Base-by-base conservation (phyloP, 1,140 invertebrate species). In the Laupala kohalensis region DNA sequence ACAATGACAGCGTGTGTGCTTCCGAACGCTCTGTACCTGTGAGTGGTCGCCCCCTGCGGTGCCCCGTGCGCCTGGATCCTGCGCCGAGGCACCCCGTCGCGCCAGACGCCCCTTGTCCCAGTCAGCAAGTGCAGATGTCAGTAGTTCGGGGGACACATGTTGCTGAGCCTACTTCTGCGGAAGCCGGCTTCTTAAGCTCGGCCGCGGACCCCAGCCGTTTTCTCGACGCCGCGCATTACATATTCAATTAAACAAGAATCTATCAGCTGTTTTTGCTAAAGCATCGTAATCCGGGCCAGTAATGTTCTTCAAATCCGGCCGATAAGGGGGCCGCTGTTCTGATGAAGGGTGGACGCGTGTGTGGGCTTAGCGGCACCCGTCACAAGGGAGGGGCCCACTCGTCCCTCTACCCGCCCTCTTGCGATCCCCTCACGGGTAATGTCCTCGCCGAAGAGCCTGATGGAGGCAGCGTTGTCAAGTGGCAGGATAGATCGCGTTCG, bases 231-330 rank as follows among this genome's bases (percentile, higher is more conserved):
- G 66, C 53, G 74, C 73, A 78, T 81, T 82, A 81, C 80, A 82
- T 83, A 83, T 83, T 83, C 82, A 83, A 83, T 83, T 83, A 83
- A 82, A 81, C 82, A 83, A 83, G 82, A 83, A 82, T 83, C 82
- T 82, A 83, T 83, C 81, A 80, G 25, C 79, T 80, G 79, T 74
- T 80, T 77, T 78, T 79, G 76, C 75, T 76, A 79, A 79, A 79
- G 78, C 78, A 77, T 75, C 78, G 76, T 81, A 81, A 81, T 80
- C 79, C 79, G 27, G 67, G 29, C 19, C 26, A 29, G 67, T 23
- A 28, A 30, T 27, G 29, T 68, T 68, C 67, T 68, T 68, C 67
- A 68, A 68, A 68, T 68, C 67, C 67, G 27, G 37, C 37, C 37
- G 37, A 53, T 53, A 1, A 53, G 19, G 37, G 37, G 9, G 37